phyloP scores from a whole-genome alignment of 2,797 vertebrate genomes.

The Capromys pilorides region DNA sequence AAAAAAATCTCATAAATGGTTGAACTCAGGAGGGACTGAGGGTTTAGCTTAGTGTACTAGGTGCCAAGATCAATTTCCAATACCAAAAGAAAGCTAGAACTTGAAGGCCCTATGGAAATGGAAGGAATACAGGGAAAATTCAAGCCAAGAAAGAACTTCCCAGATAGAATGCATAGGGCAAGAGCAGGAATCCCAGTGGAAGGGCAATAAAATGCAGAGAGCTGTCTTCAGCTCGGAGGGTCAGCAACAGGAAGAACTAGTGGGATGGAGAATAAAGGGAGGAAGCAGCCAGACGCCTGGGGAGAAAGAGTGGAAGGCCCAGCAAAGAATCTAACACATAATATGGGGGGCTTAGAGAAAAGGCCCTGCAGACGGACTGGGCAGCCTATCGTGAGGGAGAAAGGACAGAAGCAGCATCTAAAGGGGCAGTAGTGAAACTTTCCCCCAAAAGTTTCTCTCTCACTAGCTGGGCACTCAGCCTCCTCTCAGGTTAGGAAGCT shows the following conservation, averaged over 20 bases:
- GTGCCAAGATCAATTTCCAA: background rate
- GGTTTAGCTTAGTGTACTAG: background rate
- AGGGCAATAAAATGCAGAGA: background rate
- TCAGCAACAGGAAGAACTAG: too few species aligned
- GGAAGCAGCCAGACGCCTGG: too few species aligned
- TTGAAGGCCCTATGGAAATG: background rate
- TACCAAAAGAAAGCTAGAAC: background rate
- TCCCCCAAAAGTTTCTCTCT: background rate
- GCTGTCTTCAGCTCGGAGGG: background rate
- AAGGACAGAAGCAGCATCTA: background rate
- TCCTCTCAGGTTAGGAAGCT: too few species aligned
- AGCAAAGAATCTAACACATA: background rate
- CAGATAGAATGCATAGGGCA: background rate
- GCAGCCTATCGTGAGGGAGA: background rate
- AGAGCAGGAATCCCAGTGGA: background rate
- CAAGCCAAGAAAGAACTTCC: background rate
- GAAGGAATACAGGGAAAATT: background rate
- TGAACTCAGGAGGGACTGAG: background rate
- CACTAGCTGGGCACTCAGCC: too few species aligned
- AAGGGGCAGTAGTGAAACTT: background rate
- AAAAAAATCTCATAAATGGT: too few species aligned
- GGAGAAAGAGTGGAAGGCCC: background rate
- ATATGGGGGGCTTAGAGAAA: background rate
- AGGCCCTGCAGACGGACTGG: background rate
- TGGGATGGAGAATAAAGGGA: background rate